Percentiles rank a stretch among this genome's conserved stretches.
These are phyloP conservation scores for Girardinus metallicus DNA, from an alignment of 2,797 vertebrate species.

Conservation along the genomic window DNA sequence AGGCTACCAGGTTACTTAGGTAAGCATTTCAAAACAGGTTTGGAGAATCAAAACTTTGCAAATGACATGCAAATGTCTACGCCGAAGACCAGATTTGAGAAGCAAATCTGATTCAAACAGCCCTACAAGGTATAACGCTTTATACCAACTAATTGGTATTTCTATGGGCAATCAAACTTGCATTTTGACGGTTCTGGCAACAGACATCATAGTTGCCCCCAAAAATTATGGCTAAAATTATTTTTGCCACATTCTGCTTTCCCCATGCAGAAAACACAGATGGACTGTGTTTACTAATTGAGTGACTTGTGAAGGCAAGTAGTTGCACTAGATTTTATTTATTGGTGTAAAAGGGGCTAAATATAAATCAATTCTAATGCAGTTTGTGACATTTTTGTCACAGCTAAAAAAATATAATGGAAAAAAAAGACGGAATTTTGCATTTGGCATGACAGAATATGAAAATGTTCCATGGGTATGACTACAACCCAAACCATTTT, in stretches of 20 bases:
- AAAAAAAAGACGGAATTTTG: neutral
- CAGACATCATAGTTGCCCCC: neutral
- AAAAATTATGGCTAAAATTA: neutral
- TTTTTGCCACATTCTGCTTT: neutral
- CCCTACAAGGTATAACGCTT: no score
- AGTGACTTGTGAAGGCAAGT: neutral
- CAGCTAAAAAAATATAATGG: no score
- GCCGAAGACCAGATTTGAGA: neutral
- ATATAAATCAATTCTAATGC: neutral
- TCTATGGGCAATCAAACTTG: neutral
- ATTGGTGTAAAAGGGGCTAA: neutral
- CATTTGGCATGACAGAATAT: neutral
- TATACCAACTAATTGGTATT: neutral
- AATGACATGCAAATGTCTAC: neutral
- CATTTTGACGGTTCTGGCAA: neutral
- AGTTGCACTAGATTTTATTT: neutral
- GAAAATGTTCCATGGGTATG: neutral
- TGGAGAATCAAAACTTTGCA: neutral
- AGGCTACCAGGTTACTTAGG: neutral
- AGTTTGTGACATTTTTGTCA: no score
- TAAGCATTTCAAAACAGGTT: neutral
- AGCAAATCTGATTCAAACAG: neutral
- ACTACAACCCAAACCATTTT: neutral
- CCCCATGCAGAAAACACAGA: neutral
- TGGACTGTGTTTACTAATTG: neutral